Evolutionary conservation across 2,888 invertebrate genomes (phyloP), one percentile per base, ranked within the genome.

Genomic region (Horisme vitalbata): DNA sequence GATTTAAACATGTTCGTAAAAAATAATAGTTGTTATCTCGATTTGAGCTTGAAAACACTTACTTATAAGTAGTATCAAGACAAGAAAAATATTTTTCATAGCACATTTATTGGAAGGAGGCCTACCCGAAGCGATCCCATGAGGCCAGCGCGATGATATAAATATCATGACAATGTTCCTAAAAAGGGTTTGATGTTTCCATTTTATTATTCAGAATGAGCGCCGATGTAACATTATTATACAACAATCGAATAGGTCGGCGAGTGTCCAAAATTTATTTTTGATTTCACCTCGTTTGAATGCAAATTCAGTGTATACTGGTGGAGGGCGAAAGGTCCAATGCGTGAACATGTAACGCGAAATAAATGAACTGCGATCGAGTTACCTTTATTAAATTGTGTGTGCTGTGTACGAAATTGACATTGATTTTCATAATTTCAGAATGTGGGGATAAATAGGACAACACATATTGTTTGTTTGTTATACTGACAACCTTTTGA

Each of bases 231-330:
- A 59, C 54, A 55, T 37, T 55, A 54, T 59, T 56, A 56, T 45
- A 51, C 46, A 49, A 48, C 46, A 59, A 56, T 59, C 54, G 52
- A 52, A 52, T 58, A 49, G 52, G 50, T 49, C 27, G 45, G 47
- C 47, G 52, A 52, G 47, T 54, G 52, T 38, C 38, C 56, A 23
- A 54, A 52, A 49, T 56, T 58, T 71, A 73, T 70, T 71, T 71
- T 68, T 68, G 67, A 65, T 64, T 67, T 65, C 63, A 63, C 67
- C 64, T 74, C 70, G 70, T 74, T 74, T 71, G 63, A 60, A 79
- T 75, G 69, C 61, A 74, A 79, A 79, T 75, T 65, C 52, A 49
- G 46, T 52, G 34, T 32, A 27, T 31, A 26, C 9, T 9, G 44
- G 52, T 43, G 59, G 53, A 61, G 51, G 66, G 61, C 52, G 59